Base-by-base conservation (phyloP, 2,113 vertebrate genomes). In the Orcinus orca region DNA sequence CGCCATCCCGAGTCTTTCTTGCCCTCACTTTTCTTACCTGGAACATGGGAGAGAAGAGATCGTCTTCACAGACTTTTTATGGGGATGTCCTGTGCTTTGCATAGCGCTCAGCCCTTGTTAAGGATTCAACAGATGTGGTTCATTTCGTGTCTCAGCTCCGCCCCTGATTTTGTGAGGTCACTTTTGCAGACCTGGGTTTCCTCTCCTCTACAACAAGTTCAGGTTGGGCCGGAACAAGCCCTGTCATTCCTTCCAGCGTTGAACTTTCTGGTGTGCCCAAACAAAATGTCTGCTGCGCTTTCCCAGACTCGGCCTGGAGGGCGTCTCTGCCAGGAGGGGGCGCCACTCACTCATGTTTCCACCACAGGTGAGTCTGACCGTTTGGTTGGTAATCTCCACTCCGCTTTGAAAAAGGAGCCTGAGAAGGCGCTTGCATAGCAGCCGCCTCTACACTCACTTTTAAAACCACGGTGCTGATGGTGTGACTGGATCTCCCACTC, bases 251-350 rank as follows among this genome's bases (percentile, higher is more conserved):
- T 71, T 55, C 25, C 60, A 25, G 83, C 50, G 14, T 67, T 4
- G 76, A 90, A 62, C 55, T 12, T 86, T 47, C 88, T 29, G 31
- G 23, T 1, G 23, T 2, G 67, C 68, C 41, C 12, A 5, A 76
- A 83, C 79, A 93, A 91, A 81, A 94, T 93, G 96, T 58, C 81
- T 25, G 41, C 58, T 18, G 0, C 2, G 6, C 29, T 36, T 25
- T 23, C 60, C 68, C 47, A 15, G 50, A 25, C 44, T 38, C 11
- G 1, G 1, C n/a, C 15, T 17, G 68, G n/a, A 29, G 26, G 47
- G 26, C 29, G 0, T 5, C 65, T 74, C 88, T 68, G 91, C 95
- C 98, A 83, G 95, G 58, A 97, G 97, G 86, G 93, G 98, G 98
- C 97, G 62, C 95, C 95, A 94, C 70, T 17, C 15, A 65, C 36